Evolutionary conservation across 2,797 vertebrate genomes (phyloP).

Genomic region (Tapirus indicus): DNA sequence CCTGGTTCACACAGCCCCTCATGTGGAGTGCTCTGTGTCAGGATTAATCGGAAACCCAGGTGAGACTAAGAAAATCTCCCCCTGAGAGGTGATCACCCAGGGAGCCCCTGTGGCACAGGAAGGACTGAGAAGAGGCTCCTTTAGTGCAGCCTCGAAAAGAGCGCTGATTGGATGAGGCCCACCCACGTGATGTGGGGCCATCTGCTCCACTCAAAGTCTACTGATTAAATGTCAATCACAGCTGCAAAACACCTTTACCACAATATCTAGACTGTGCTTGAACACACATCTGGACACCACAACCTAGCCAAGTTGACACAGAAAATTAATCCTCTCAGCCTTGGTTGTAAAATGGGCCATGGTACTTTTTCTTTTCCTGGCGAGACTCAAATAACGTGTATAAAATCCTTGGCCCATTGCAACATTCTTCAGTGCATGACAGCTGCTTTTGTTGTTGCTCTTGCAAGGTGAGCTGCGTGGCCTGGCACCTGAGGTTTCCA

Average conservation of each 20-base stretch:
- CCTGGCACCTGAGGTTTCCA: not conserved
- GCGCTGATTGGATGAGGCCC: not conserved
- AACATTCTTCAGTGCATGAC: not conserved
- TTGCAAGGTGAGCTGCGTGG: not conserved
- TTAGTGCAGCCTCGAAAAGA: not conserved
- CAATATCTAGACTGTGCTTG: not conserved
- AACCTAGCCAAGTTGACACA: not conserved
- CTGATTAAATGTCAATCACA: not conserved
- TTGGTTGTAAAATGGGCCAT: not conserved
- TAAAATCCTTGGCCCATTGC: not conserved
- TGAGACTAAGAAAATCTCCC: not conserved
- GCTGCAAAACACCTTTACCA: not conserved
- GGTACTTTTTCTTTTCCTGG: not conserved
- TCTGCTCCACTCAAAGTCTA: not conserved
- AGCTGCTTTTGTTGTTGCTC: not conserved
- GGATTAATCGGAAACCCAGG: not conserved
- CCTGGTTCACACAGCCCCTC: not conserved
- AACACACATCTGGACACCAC: not conserved
- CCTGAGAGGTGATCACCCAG: too few relatives aligned
- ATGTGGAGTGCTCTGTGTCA: fast-evolving
- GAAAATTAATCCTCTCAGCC: not conserved
- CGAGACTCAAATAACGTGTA: not conserved
- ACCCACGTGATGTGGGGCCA: not conserved
- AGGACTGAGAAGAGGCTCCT: not conserved
- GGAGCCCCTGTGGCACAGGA: too few relatives aligned